Conservation (phyloP, 2,888 invertebrate species). For the Margaritifera margaritifera region DNA sequence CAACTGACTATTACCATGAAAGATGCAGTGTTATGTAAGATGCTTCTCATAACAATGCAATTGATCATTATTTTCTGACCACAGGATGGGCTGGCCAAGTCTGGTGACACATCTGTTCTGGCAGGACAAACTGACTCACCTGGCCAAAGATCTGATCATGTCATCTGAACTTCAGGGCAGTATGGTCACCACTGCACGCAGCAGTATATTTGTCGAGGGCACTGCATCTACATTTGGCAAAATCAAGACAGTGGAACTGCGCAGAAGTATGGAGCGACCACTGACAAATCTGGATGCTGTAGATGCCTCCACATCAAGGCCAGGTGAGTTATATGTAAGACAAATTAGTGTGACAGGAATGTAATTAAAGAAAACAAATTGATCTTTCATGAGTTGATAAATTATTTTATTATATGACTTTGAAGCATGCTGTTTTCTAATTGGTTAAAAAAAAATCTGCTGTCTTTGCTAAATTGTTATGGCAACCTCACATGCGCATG, state of each 20-base stretch:
- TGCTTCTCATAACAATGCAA: neutral
- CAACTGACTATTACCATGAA: too few species aligned
- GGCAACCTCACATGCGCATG: too few species aligned
- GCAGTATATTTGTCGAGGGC: slow-evolving; percentile 61
- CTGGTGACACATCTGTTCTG: slow-evolving; percentile 71
- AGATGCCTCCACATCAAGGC: slow-evolving; percentile 43
- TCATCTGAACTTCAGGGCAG: slow-evolving; percentile 53
- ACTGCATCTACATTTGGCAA: slow-evolving; percentile 58
- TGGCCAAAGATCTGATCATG: slow-evolving; percentile 61
- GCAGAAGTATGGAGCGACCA: slow-evolving; percentile 49
- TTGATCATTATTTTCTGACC: slow-evolving; percentile 4
- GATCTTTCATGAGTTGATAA: too few species aligned
- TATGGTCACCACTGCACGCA: slow-evolving; percentile 46
- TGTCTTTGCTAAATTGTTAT: too few species aligned
- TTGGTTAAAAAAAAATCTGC: too few species aligned
- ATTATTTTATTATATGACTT: too few species aligned
- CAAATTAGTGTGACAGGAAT: too few species aligned
- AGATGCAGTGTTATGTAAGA: too few species aligned
- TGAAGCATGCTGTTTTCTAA: too few species aligned
- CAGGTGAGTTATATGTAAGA: slow-evolving; percentile 37
- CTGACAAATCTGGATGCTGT: slow-evolving; percentile 43
- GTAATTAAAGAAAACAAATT: too few species aligned
- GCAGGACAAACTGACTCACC: slow-evolving; percentile 65
- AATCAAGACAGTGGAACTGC: slow-evolving; percentile 56
- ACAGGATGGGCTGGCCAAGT: slow-evolving; percentile 69